Conservation (phyloP, 2,113 vertebrate species). For the Physeter macrocephalus region DNA sequence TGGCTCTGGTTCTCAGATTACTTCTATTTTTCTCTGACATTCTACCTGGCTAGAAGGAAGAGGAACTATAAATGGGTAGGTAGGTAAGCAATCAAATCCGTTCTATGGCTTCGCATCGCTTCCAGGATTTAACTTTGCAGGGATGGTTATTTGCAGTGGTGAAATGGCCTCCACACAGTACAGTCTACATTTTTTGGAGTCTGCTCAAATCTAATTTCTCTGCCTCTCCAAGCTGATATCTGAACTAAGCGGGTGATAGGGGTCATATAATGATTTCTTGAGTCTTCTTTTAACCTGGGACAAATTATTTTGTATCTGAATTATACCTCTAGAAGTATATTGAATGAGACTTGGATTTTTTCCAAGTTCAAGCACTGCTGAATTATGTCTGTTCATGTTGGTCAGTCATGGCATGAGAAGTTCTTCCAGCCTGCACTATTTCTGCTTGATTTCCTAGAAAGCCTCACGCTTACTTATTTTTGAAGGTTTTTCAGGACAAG, state of each 20-base stretch:
- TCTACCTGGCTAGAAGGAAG: not conserved
- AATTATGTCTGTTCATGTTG: not conserved
- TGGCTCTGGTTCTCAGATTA: not conserved
- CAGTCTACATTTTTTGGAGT: not conserved
- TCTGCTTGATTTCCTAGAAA: not conserved
- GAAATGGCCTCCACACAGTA: not conserved
- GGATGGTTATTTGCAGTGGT: not conserved
- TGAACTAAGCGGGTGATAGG: not conserved
- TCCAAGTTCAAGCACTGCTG: not conserved
- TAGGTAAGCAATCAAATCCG: not conserved
- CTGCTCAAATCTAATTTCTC: not conserved
- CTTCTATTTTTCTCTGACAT: not conserved
- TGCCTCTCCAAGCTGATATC: not conserved
- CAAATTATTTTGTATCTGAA: not conserved
- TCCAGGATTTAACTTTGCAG: not conserved
- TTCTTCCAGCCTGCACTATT: not conserved
- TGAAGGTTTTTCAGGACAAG: not conserved
- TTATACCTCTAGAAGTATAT: not conserved
- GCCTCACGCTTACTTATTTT: not conserved
- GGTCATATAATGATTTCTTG: not conserved
- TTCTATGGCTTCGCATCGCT: not conserved
- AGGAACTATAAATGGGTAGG: not conserved
- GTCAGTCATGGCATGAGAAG: not conserved
- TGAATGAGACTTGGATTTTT: not conserved
- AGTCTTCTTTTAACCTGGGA: not conserved